phyloP scores from a whole-genome alignment of 2,113 vertebrate genomes.

The Orcinus orca region DNA sequence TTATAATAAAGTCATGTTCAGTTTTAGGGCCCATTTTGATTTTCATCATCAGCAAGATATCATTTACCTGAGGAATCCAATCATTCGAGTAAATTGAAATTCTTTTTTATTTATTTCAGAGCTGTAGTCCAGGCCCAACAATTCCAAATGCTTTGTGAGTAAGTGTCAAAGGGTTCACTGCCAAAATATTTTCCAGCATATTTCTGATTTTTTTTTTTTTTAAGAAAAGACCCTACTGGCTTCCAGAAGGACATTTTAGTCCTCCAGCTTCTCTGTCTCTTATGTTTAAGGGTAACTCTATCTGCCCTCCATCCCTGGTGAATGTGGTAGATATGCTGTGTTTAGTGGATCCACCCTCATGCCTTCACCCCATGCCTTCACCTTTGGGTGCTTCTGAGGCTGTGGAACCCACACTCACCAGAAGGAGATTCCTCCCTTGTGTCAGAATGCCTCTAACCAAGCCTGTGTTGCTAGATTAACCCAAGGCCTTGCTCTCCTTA shows the following conservation, averaged over 20 bases:
- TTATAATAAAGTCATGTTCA: background rate
- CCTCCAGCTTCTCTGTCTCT: background rate
- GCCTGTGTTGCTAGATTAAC: background rate
- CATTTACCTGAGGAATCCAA: background rate
- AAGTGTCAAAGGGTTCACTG: background rate
- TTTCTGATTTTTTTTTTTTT: background rate
- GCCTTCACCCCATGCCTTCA: background rate
- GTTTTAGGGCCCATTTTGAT: background rate
- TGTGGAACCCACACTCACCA: background rate
- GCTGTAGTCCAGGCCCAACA: background rate
- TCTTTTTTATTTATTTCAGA: conserved; percentile 5
- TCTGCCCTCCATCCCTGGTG: background rate
- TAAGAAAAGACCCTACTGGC: background rate
- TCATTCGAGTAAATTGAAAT: conserved; percentile 5
- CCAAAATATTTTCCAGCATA: background rate
- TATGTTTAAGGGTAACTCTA: background rate
- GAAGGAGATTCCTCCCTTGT: background rate
- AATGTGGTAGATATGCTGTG: background rate
- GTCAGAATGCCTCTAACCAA: background rate
- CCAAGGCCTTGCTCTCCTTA: background rate
- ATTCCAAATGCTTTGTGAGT: conserved; percentile 34
- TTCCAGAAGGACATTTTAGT: background rate
- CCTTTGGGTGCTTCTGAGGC: background rate
- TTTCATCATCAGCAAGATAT: background rate
- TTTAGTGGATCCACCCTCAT: background rate